Base-by-base conservation (phyloP, 2,113 vertebrate genomes). In the Prolemur simus region DNA sequence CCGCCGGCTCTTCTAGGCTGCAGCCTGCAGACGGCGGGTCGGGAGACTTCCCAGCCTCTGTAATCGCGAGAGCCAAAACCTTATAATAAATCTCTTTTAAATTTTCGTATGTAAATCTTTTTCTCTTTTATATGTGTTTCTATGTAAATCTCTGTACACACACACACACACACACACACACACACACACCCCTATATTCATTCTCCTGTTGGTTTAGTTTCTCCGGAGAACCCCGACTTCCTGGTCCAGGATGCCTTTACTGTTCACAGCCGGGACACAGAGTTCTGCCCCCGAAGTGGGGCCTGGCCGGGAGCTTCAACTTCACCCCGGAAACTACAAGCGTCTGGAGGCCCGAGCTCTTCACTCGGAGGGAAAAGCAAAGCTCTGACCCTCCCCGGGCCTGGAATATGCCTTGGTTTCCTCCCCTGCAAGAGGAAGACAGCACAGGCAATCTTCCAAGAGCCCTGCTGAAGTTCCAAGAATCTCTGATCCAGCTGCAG, bases 181-280 rank as follows among this genome's bases (percentile, higher is more conserved):
- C 54, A 23, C 9, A 27, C 58, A 60, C 23, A 60, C 23, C 27
- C 58, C 3, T 23, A 27, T 60, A 11, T 60, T 63, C 25, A 27
- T 29, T 63, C 58, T 42, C 12, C 14, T 9, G 8, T 8, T 17
- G 71, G 14, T 45, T 73, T 73, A 8, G 71, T 29, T 9, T 42
- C 47, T 52, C 64, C 1, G 10, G 68, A 81, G 77, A 82, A 52
- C 10, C 39, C n/a, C 3, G 47, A 56, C 69, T 69, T 39, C 37
- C 68, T 1, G 3, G 6, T 9, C 34, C 7, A 0, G 29, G n/a
- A 15, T 20, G 23, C 4, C n/a, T n/a, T 34, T 42, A 14, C 13
- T 23, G 8, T 17, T 73, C 77, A 2, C 10, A 8, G n/a, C n/a
- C n/a, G 1, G 6, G n/a, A 5, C 25, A 42, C 32, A n/a, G 42